Evolutionary conservation across 1,140 invertebrate genomes (phyloP).

Genomic region (Lethrus apterus): DNA sequence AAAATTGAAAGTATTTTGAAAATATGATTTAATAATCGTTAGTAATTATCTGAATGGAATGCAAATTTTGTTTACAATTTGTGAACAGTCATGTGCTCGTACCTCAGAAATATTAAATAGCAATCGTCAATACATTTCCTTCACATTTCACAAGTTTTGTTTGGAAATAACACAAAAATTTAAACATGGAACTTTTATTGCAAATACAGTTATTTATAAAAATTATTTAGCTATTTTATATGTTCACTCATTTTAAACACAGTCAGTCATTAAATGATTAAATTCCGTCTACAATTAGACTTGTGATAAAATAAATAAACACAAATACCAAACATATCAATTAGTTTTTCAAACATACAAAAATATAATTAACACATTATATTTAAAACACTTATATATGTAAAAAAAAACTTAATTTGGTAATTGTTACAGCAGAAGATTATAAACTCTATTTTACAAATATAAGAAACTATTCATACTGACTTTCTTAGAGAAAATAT

Average conservation of each 20-base stretch:
- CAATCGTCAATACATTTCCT: too few species aligned
- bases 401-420: neutral
- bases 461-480: too few species aligned
- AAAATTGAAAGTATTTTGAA: too few species aligned
- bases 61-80: neutral
- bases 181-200: conserved; percentile 14
- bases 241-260: conserved; percentile 14
- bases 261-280: conserved; percentile 14
- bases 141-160: too few species aligned
- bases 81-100: too few species aligned
- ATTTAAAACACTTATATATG: too few species aligned
- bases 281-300: conserved; percentile 11
- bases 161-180: neutral
- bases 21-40: too few species aligned
- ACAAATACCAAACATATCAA: neutral
- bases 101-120: too few species aligned
- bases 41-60: neutral
- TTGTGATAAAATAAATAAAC: conserved; percentile 7
- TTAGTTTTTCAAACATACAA: neutral
- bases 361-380: conserved; percentile 2
- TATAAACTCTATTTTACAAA: neutral
- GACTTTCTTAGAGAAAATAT: too few species aligned
- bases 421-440: neutral
- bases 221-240: conserved; percentile 13
- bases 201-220: conserved; percentile 15